Base-by-base conservation (phyloP, 2,888 invertebrate species). In the Gasteruption jaculator region DNA sequence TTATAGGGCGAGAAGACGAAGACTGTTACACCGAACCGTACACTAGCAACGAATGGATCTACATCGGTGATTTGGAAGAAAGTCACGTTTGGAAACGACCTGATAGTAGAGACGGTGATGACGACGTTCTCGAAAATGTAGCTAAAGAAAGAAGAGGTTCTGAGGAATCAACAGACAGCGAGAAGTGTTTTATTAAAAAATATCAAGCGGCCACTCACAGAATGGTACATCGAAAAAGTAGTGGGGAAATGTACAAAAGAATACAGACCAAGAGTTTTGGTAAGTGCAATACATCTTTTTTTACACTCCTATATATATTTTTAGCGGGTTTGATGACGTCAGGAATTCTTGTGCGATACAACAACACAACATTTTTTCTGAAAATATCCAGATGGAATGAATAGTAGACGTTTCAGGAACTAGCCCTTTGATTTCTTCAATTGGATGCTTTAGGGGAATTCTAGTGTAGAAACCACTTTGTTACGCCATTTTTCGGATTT, bases 181-280 rank as follows among this genome's bases (percentile, higher is more conserved):
- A 93, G 67, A 81, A 83, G 50, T 87, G 87, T 56, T 93, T 93
- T 71, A 81, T 84, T 57, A 85, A 87, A 64, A 82, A 84, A 56
- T 92, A 90, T 63, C 88, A 90, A 58, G 86, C 89, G 14, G 81
- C 91, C 44, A 87, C 91, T 3, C 92, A 91, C 71, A 80, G 92
- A 39, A 83, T 93, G 74, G 89, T 92, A 0, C 92, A 93, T 70
- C 76, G 92, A 40, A 86, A 90, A 65, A 90, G 91, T 36, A 91
- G 90, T 62, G 81, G 91, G 38, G 92, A 93, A 71, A 86, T 92
- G 81, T 91, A 91, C 64, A 82, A 85, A 61, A 78, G 91, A 49
- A 85, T 91, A 62, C 82, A 86, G 37, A 83, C 83, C 43, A 87
- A 87, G 59, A 82, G 82, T 41, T 90, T 92, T 65, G 87, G 92